phyloP scores from a whole-genome alignment of 30 jellyfish, hydroid and myxozoan genomes.

The Cassiopea xamachana region DNA sequence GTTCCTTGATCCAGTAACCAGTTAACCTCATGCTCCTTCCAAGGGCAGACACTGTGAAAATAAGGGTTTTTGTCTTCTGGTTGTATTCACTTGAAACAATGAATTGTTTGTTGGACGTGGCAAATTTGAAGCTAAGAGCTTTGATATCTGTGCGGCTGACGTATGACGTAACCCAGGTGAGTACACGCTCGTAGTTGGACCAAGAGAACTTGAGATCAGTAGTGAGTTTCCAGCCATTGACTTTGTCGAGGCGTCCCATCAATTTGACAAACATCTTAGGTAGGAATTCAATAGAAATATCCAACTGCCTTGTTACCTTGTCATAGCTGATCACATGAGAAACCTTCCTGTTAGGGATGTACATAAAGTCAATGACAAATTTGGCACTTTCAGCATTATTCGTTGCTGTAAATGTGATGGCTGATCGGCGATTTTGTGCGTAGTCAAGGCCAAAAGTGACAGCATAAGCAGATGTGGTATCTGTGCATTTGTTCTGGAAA shows the following conservation, averaged over 20 bases:
- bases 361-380: constrained; percentile 70
- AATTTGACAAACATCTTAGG: constrained; percentile 91
- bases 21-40: constrained; percentile 63
- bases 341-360: constrained; percentile 77
- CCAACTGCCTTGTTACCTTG: constrained; percentile 77
- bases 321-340: constrained; percentile 78
- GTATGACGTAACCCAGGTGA: constrained; percentile 78
- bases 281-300: constrained; percentile 85
- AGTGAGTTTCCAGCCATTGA: constrained; percentile 77
- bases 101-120: constrained; percentile 53
- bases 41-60: constrained; percentile 55
- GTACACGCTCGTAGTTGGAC: constrained; percentile 77
- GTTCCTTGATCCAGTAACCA: constrained; percentile 64
- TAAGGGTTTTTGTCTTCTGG: constrained; percentile 35
- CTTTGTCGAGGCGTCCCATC: constrained; percentile 82
- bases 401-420: constrained; percentile 71
- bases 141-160: constrained; percentile 41
- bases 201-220: constrained; percentile 83
- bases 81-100: constrained; percentile 58
- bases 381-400: constrained; percentile 69
- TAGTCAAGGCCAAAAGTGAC: constrained; percentile 80
- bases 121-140: constrained; percentile 60
- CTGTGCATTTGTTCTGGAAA: constrained; percentile 72
- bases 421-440: constrained; percentile 73
- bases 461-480: constrained; percentile 60